These are phyloP conservation scores for Elachura formosa DNA, from an alignment of 2,113 vertebrate species.

Conservation along the genomic window DNA sequence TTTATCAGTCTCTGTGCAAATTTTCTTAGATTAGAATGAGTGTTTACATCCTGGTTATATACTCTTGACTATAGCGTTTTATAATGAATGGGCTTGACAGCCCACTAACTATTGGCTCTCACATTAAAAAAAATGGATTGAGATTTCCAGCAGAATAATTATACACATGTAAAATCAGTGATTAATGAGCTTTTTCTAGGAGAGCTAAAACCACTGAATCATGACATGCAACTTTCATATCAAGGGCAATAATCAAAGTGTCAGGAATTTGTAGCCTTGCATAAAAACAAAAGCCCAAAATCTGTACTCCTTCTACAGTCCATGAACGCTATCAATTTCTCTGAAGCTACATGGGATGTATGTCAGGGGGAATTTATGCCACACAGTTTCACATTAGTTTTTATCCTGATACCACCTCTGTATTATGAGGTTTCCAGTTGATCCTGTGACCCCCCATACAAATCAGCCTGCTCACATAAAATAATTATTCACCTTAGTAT, in stretches of 20 bases:
- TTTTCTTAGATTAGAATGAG: background rate
- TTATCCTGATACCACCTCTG: background rate
- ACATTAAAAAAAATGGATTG: background rate
- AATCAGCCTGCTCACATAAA: background rate
- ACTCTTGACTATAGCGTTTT: background rate
- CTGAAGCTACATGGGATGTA: background rate
- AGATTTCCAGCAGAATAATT: slow-evolving; percentile 42
- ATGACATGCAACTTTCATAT: background rate
- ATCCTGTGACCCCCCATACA: background rate
- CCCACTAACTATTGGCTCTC: slow-evolving; percentile 8
- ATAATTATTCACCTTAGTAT: background rate
- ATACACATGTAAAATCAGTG: background rate
- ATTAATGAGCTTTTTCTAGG: slow-evolving; percentile 28
- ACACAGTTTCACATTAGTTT: background rate
- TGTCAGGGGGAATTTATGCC: background rate
- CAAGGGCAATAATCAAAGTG: background rate
- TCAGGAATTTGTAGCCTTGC: background rate
- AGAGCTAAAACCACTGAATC: background rate
- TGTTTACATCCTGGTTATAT: background rate
- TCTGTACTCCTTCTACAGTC: background rate
- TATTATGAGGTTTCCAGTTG: background rate
- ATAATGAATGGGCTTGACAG: background rate
- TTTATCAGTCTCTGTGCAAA: background rate
- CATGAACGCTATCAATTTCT: background rate
- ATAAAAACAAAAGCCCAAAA: slow-evolving; percentile 22